Evolutionary conservation across 2,113 vertebrate genomes (phyloP).

Genomic region (Plecotus auritus): DNA sequence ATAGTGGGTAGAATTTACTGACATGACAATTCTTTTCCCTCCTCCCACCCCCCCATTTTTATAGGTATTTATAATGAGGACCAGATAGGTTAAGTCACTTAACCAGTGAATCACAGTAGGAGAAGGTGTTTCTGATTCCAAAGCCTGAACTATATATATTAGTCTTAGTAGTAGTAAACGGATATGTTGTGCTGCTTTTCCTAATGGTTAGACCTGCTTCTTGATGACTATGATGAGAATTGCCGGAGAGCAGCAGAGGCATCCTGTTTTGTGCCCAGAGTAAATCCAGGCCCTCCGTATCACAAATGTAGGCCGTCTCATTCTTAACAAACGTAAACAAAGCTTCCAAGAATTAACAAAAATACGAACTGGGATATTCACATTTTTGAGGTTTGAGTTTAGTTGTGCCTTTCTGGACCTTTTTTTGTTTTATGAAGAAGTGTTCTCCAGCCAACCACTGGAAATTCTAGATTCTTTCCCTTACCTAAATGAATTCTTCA

Average conservation of each 20-base stretch:
- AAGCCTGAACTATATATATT: background rate
- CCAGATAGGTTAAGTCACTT: background rate
- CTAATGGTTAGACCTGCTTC: background rate
- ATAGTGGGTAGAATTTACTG: background rate
- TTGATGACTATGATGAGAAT: background rate
- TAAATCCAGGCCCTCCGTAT: background rate
- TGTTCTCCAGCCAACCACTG: background rate
- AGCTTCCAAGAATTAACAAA: background rate
- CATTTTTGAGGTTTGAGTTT: background rate
- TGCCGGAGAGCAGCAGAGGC: background rate
- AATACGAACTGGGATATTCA: background rate
- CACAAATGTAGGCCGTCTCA: background rate
- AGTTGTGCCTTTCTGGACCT: background rate
- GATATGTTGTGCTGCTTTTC: background rate
- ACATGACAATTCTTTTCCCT: background rate
- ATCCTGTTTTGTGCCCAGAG: background rate
- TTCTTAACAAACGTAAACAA: background rate
- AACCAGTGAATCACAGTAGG: background rate
- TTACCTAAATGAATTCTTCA: background rate
- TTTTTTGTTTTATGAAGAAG: background rate
- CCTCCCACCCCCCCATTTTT: background rate
- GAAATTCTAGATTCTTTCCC: background rate
- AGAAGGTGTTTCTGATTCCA: background rate
- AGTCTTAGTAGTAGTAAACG: background rate
- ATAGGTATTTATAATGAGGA: background rate